These are phyloP conservation scores for Podarcis cretensis DNA, from an alignment of 2,113 vertebrate genomes.

Conservation along the genomic window DNA sequence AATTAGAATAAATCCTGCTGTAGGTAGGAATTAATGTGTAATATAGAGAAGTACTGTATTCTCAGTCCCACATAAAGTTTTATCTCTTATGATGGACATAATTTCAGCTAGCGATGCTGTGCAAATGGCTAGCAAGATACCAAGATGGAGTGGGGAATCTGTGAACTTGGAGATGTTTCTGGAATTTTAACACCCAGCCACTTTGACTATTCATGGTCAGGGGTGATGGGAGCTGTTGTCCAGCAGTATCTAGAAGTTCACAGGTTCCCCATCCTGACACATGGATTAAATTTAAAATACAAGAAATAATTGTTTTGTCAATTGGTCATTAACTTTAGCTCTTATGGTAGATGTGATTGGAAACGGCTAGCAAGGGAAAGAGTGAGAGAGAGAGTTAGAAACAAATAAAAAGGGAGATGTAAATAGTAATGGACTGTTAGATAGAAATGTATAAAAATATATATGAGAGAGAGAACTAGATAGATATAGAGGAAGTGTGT, in stretches of 20 bases:
- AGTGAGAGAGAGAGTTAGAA: not conserved
- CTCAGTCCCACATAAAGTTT: not conserved
- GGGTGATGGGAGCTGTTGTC: too few species aligned
- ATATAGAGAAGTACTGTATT: conserved; percentile 7
- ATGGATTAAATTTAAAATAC: not conserved
- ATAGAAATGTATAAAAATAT: not conserved
- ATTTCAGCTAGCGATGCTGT: not conserved
- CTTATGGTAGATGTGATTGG: not conserved
- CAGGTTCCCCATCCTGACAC: not conserved
- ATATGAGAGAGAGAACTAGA: too few species aligned
- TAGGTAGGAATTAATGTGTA: not conserved
- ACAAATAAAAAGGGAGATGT: too few species aligned
- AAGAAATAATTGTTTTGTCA: not conserved
- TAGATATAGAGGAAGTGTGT: not conserved
- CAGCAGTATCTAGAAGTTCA: too few species aligned
- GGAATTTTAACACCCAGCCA: too few species aligned
- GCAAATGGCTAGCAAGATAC: conserved; percentile 1
- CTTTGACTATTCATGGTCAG: too few species aligned
- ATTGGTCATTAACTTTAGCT: not conserved
- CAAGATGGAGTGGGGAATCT: too few species aligned
- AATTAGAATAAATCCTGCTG: conserved; percentile 32
- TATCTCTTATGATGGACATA: not conserved
- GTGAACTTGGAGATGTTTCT: too few species aligned
- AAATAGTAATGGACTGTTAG: not conserved
- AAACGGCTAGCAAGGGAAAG: not conserved